phyloP scores from a whole-genome alignment of 2,797 vertebrate species.

The Thalassophryne amazonica region DNA sequence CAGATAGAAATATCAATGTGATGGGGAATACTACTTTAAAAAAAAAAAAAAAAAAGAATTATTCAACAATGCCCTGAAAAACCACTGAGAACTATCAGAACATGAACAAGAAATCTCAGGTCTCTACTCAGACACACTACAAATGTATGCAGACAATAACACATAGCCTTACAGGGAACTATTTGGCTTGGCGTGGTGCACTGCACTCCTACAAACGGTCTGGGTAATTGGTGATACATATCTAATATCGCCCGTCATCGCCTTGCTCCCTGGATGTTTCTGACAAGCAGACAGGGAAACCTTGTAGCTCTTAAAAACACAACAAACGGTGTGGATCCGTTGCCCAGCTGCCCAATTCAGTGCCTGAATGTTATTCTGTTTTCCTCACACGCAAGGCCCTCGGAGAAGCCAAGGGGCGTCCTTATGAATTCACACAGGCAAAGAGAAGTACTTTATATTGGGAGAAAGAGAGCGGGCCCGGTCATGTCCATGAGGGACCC shows the following conservation, averaged over 20 bases:
- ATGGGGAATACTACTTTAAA: not conserved
- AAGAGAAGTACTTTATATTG: slow-evolving; percentile 65
- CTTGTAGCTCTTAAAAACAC: slow-evolving; percentile 69
- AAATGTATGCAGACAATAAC: slow-evolving; percentile 71
- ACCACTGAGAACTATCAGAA: slow-evolving; percentile 13
- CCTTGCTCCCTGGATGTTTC: slow-evolving; percentile 71
- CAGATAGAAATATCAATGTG: too few relatives aligned
- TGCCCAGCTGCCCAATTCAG: slow-evolving; percentile 54
- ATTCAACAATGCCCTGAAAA: too few relatives aligned
- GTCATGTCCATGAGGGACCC: slow-evolving; percentile 52
- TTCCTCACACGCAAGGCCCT: slow-evolving; percentile 49
- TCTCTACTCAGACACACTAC: slow-evolving; percentile 53
- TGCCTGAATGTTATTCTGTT: slow-evolving; percentile 68
- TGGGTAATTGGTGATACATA: slow-evolving; percentile 80
- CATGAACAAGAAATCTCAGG: slow-evolving; percentile 31
- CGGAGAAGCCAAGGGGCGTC: slow-evolving; percentile 60
- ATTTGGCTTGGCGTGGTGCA: slow-evolving; percentile 71
- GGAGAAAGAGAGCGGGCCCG: slow-evolving; percentile 47
- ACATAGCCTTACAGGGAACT: slow-evolving; percentile 65
- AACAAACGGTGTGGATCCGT: slow-evolving; percentile 43
- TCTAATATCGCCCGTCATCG: slow-evolving; percentile 77
- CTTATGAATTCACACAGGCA: slow-evolving; percentile 68
- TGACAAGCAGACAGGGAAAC: slow-evolving; percentile 61
- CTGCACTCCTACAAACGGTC: slow-evolving; percentile 60
- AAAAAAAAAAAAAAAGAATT: slow-evolving; percentile 3